A percentile compares a stretch with the other conserved stretches of the same genome.
phyloP scores from a whole-genome alignment of 2,797 vertebrate genomes.

The Rhabdophis nuchalis region DNA sequence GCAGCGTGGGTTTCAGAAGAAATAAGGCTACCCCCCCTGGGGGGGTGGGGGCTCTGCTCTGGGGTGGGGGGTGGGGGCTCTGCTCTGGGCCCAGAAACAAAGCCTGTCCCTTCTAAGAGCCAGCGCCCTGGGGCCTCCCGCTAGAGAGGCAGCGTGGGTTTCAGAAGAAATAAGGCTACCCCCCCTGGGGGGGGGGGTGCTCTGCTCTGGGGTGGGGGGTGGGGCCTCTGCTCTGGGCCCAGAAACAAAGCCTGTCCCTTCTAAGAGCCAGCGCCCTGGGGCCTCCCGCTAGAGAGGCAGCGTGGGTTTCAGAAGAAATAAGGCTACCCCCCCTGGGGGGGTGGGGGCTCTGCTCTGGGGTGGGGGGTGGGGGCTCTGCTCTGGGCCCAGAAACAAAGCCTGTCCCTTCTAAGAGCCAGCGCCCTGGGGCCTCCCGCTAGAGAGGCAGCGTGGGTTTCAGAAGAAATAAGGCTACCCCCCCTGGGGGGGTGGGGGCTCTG shows the following conservation, averaged over 20 bases:
- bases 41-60: background rate
- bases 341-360: too few relatives aligned
- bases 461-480: background rate
- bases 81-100: background rate
- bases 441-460: background rate
- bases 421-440: background rate
- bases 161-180: background rate
- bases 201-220: rapidly evolving
- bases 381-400: background rate
- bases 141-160: background rate
- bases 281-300: background rate
- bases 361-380: background rate
- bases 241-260: background rate
- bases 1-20: background rate
- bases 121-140: background rate
- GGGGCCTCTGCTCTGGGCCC: background rate
- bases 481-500: background rate
- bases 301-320: background rate
- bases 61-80: background rate
- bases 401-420: background rate
- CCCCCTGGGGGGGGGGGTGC: background rate
- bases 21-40: background rate
- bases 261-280: background rate
- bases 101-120: background rate
- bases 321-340: background rate